Evolutionary conservation across 2,113 vertebrate genomes (phyloP), one percentile per base, ranked within the genome.

Genomic region (Tricholaema leucomelas): DNA sequence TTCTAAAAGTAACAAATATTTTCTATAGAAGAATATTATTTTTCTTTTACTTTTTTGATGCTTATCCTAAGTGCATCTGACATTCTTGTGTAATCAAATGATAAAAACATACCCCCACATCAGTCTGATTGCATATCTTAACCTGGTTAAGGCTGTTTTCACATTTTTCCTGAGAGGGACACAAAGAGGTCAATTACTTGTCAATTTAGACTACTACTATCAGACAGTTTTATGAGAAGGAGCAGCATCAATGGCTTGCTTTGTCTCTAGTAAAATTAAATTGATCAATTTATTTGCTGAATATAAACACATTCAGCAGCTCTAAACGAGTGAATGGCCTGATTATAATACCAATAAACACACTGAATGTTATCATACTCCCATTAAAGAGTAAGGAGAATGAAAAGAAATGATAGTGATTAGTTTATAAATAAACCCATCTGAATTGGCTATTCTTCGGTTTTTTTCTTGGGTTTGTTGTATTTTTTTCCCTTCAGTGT

Each of bases 111-210:
- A 89, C 15, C 23, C 17, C 52, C 18, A 79, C 50, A 74, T 80
- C 69, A 88, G 40, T 84, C 40, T 83, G 81, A 95, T 81, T 88
- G 71, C 63, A n/a, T 83, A 87, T 86, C 67, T 90, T 93, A 93
- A 92, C 84, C 73, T 86, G 65, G 69, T 88, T 95, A 88, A 88
- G 63, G 90, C 87, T 78, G 58, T 91, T 93, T 94, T 90, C 73
- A 93, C 61, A 35, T 76, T 94, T 91, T 91, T 77, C 35, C 70
- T 86, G 59, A 70, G 30, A 74, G 66, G 48, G 52, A 81, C 80
- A 81, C 54, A 77, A 91, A 10, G 59, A 93, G 83, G 82, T 88
- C 85, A 94, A 93, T 88, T 93, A 81, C 73, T 81, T 90, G 74
- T 95, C 91, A 90, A 56, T 94, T 92, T 93, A 60, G 27, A 54